Evolutionary conservation across 2,797 vertebrate species (phyloP), one percentile per base, ranked within the genome.

Genomic region (Dallia pectoralis): DNA sequence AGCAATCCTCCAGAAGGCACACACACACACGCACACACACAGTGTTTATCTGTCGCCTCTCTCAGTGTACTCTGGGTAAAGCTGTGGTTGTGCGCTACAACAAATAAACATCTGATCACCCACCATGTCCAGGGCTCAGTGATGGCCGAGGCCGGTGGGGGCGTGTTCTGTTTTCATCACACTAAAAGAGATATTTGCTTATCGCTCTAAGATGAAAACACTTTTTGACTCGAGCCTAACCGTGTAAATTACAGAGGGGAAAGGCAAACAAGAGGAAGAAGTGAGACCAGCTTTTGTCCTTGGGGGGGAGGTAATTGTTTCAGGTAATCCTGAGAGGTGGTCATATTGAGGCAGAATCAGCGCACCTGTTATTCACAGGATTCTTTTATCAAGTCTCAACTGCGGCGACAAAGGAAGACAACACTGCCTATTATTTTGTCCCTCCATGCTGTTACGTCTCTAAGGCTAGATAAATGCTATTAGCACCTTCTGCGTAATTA

Each of bases 401-500:
- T 84, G 72, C 53, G 53, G 66, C 80, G 69, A 84, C 82, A 82
- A 73, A 81, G 80, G 70, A 75, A 82, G 79, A 82, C 81, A 87
- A 85, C 79, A 79, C 77, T 78, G 69, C 77, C 78, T 75, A 81
- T 86, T 87, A 85, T 83, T 79, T 77, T 56, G 74, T 76, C 74
- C 72, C 49, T 81, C 77, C 77, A 80, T 82, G 71, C 72, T 69
- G 74, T 79, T 82, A 74, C 69, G 80, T 85, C 81, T 74, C 85
- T 79, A 87, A 83, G 82, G 87, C 86, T 89, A 91, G 87, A 91
- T 88, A 91, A 92, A 91, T 67, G 81, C 89, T 92, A 91, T 93
- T 93, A 91, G 87, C 88, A 93, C 91, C 89, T 85, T 85, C 82
- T 77, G 79, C 83, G 81, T 93, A 94, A 94, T 93, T 92, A 93